Conservation (phyloP, 2,797 vertebrate genomes). For the Gymnothorax reevesii region DNA sequence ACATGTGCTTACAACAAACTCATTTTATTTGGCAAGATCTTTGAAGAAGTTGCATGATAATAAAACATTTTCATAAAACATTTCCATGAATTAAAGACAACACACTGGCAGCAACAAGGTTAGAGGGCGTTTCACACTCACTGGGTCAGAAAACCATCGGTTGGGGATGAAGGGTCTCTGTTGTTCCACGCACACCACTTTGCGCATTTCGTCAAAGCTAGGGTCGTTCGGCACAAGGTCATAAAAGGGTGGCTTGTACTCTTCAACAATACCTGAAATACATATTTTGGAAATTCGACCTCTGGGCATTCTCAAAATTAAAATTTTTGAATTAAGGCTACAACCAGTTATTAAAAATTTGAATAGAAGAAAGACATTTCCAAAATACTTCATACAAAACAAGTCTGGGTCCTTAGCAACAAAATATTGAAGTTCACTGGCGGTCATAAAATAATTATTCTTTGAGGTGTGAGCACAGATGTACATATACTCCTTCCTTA, state of each 20-base stretch:
- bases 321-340: no score
- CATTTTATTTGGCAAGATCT: background rate
- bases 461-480: background rate
- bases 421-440: background rate
- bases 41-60: background rate
- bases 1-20: background rate
- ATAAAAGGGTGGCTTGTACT: slow-evolving; percentile 82
- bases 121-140: slow-evolving; percentile 50
- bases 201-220: slow-evolving; percentile 83
- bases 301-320: background rate
- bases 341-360: no score
- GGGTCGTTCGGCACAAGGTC: slow-evolving; percentile 81
- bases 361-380: background rate
- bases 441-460: background rate
- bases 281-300: background rate
- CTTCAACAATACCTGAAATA: slow-evolving; percentile 77
- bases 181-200: slow-evolving; percentile 82
- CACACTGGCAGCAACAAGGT: background rate
- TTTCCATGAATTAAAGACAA: background rate
- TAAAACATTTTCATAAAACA: background rate
- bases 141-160: slow-evolving; percentile 82
- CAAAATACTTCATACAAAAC: background rate
- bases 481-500: background rate
- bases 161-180: slow-evolving; percentile 82
- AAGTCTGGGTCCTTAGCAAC: background rate